Evolutionary conservation across 2,888 invertebrate genomes (phyloP).

Genomic region (Dicyrtomina minuta): DNA sequence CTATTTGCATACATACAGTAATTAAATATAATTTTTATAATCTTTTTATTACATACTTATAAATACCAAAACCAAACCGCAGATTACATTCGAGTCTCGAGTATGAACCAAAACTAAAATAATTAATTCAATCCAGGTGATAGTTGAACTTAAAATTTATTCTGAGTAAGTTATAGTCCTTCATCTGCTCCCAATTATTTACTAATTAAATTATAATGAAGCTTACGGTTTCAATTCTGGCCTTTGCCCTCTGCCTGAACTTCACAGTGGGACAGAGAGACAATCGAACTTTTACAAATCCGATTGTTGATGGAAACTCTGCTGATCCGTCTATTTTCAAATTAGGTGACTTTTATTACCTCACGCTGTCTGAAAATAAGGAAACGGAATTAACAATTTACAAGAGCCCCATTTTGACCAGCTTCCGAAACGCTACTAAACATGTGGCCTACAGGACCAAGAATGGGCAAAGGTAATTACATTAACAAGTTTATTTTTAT

Average conservation of each 20-base stretch:
- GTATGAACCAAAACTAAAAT: no score
- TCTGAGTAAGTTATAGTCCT: no score
- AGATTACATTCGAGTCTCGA: no score
- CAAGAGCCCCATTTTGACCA: conserved; percentile 35
- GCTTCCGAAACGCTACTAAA: conserved; percentile 36
- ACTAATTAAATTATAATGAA: no score
- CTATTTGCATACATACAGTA: no score
- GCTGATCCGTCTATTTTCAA: conserved; percentile 19
- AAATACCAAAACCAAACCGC: no score
- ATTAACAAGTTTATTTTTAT: no score
- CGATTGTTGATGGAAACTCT: conserved; percentile 15
- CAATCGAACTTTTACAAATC: conserved; percentile 15
- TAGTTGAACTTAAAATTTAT: no score
- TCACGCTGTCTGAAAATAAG: conserved; percentile 32
- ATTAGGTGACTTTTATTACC: conserved; percentile 34
- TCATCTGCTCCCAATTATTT: no score
- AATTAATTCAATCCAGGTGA: no score
- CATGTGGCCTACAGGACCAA: conserved; percentile 30
- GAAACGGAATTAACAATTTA: conserved; percentile 36
- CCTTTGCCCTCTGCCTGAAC: background rate
- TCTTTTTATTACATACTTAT: no score
- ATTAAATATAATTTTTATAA: no score
- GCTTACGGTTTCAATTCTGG: background rate
- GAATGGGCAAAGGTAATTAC: conserved; percentile 26
- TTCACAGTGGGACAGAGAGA: background rate